Evolutionary conservation across 2,888 invertebrate species (phyloP).

Genomic region (Apodemia hepburni): DNA sequence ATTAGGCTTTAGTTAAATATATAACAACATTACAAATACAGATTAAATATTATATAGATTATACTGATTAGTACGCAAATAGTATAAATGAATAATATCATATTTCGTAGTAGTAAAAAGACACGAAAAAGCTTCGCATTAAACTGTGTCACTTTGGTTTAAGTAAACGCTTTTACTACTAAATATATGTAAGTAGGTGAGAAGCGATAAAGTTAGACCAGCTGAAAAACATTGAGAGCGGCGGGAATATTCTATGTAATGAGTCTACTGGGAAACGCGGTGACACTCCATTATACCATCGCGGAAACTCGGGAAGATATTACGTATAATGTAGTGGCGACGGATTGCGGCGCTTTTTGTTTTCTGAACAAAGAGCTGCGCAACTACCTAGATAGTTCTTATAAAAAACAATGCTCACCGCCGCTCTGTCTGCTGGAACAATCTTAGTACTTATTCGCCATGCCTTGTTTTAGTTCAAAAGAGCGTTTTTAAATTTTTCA

Average conservation of each 20-base stretch:
- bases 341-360: conserved; percentile 52
- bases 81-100: too few relatives aligned
- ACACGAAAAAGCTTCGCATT: too few relatives aligned
- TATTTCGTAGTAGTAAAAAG: too few relatives aligned
- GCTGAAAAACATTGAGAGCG: background rate
- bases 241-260: conserved; percentile 19
- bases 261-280: conserved; percentile 33
- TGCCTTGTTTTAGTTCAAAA: conserved; percentile 8
- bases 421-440: conserved; percentile 37
- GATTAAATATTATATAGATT: too few relatives aligned
- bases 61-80: too few relatives aligned
- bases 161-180: background rate
- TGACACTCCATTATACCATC: conserved; percentile 53
- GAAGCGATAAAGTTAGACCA: background rate
- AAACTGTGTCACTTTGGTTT: too few relatives aligned
- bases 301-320: conserved; percentile 53
- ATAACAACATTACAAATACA: too few relatives aligned
- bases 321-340: conserved; percentile 59
- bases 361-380: conserved; percentile 49
- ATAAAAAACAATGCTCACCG: conserved; percentile 42
- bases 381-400: conserved; percentile 47
- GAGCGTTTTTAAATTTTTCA: conserved; percentile 19
- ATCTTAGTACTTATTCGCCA: conserved; percentile 35
- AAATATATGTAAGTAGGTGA: background rate
- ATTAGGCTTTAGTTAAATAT: too few relatives aligned